Evolutionary conservation across 2,888 invertebrate genomes (phyloP).

Genomic region (Ophraella communa): DNA sequence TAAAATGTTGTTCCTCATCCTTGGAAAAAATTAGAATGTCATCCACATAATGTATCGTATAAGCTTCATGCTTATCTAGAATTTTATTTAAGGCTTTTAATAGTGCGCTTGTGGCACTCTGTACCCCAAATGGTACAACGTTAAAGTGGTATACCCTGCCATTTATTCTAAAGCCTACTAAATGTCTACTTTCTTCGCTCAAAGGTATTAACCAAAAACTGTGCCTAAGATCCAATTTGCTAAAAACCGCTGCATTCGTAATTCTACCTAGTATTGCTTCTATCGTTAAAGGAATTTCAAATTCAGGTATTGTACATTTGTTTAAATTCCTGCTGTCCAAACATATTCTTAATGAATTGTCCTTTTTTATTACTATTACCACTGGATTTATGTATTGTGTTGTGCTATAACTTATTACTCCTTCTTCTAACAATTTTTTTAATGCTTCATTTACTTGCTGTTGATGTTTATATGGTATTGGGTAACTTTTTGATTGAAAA

Average conservation of each 20-base stretch:
- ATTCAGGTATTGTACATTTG: background rate
- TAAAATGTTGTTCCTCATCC: background rate
- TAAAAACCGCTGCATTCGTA: background rate
- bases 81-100: background rate
- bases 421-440: constrained; percentile 1
- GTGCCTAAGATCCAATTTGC: background rate
- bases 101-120: background rate
- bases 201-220: background rate
- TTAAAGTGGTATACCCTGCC: constrained; percentile 6
- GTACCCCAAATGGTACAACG: constrained; percentile 7
- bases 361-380: background rate
- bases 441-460: background rate
- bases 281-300: constrained; percentile 6
- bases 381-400: constrained; percentile 10
- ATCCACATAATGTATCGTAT: constrained; percentile 15
- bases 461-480: constrained; percentile 11
- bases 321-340: background rate
- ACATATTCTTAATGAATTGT: constrained; percentile 7
- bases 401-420: no score
- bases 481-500: constrained; percentile 2
- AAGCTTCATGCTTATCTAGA: background rate
- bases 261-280: constrained; percentile 9
- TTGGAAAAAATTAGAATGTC: constrained; percentile 16
- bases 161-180: background rate
- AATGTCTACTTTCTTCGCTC: background rate